phyloP scores from a whole-genome alignment of 2,888 invertebrate genomes.

The Myathropa florea region DNA sequence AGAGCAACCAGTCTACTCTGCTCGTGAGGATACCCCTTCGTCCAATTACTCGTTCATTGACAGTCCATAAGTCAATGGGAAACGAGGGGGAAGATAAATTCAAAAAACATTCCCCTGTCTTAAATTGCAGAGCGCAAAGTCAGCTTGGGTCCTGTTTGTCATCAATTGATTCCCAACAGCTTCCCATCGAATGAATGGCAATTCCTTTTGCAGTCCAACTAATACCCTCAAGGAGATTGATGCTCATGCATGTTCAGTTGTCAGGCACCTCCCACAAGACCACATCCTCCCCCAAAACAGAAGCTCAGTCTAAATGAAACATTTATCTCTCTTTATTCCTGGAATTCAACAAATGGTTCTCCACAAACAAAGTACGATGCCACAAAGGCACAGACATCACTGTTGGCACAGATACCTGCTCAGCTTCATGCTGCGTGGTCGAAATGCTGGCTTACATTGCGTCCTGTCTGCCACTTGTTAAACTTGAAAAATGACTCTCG shows the following conservation, averaged over 20 bases:
- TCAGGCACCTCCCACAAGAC: neutral
- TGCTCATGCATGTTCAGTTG: neutral
- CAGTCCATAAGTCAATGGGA: neutral
- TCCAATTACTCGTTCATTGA: no score
- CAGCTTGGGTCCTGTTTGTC: neutral
- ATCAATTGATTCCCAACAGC: neutral
- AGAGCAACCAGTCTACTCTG: no score
- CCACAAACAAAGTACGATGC: constrained; percentile 1
- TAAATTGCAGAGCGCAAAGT: neutral
- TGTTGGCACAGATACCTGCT: constrained; percentile 12
- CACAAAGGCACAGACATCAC: neutral
- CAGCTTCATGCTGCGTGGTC: constrained; percentile 3
- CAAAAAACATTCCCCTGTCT: neutral
- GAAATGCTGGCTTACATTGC: constrained; percentile 32
- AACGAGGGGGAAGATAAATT: neutral
- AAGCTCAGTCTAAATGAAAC: neutral
- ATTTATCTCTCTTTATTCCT: neutral
- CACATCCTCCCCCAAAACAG: neutral
- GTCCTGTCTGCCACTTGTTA: constrained; percentile 52
- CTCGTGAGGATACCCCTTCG: no score
- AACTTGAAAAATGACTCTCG: constrained; percentile 61
- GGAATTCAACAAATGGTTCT: constrained; percentile 31
- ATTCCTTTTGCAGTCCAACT: neutral
- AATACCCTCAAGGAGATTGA: neutral
- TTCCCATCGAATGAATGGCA: neutral